Evolutionary conservation across 2,888 invertebrate species (phyloP).

Genomic region (Seira sanloemensis): DNA sequence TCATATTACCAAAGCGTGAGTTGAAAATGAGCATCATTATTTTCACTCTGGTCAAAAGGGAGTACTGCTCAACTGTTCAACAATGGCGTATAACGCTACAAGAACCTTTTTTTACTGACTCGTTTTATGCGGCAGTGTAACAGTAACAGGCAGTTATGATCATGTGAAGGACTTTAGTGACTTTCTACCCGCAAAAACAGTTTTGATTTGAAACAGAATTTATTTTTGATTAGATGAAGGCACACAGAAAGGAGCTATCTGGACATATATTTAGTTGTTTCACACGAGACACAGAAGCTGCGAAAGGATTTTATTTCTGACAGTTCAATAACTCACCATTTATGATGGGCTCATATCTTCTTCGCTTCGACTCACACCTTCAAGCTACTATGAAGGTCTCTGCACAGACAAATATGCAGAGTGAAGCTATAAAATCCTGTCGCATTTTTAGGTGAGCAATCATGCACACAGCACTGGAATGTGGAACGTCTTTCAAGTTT

Average conservation of each 20-base stretch:
- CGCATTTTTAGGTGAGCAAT: too few species aligned
- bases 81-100: too few species aligned
- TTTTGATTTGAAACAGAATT: too few species aligned
- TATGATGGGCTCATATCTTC: not conserved
- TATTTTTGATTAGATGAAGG: conserved; percentile 5
- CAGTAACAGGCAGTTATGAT: too few species aligned
- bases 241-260: not conserved
- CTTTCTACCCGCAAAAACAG: not conserved
- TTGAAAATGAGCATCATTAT: conserved; percentile 25
- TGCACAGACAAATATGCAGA: not conserved
- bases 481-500: too few species aligned
- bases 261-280: conserved; percentile 7
- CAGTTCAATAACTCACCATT: conserved; percentile 1
- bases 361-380: too few species aligned
- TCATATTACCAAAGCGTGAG: conserved; percentile 59
- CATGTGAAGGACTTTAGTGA: too few species aligned
- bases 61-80: too few species aligned
- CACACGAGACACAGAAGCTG: conserved; percentile 1
- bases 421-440: too few species aligned
- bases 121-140: conserved; percentile 2
- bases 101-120: not conserved
- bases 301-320: not conserved
- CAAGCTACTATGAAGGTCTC: too few species aligned
- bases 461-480: too few species aligned
- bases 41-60: not conserved